Evolutionary conservation across 2,888 invertebrate genomes (phyloP).

Genomic region (Agriotes lineatus): DNA sequence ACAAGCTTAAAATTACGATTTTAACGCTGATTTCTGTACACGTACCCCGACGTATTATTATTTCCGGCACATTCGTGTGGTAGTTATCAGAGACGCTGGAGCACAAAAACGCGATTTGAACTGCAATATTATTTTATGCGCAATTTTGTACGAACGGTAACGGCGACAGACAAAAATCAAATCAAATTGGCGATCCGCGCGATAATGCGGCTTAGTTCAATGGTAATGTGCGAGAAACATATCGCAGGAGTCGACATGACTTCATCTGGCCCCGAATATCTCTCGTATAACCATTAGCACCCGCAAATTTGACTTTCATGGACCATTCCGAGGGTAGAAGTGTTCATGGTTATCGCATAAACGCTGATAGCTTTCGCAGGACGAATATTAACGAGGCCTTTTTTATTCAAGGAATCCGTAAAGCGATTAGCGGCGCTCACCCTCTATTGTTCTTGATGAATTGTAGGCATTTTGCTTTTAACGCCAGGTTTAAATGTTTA

Average conservation of each 20-base stretch:
- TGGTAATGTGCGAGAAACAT: constrained; percentile 21
- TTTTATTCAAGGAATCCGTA: constrained; percentile 34
- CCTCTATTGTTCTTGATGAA: constrained; percentile 39
- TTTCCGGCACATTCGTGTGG: too few species aligned
- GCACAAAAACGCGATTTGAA: too few species aligned
- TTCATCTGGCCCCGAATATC: constrained; percentile 32
- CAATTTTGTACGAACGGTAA: not conserved
- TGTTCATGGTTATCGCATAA: constrained; percentile 43
- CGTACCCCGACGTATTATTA: too few species aligned
- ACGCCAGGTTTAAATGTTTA: constrained; percentile 42
- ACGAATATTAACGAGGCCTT: constrained; percentile 39
- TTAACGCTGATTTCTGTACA: too few species aligned
- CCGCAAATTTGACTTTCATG: constrained; percentile 44
- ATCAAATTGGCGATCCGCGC: not conserved
- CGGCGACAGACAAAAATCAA: not conserved
- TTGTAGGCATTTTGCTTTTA: constrained; percentile 38
- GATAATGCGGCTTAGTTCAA: not conserved
- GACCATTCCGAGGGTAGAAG: constrained; percentile 38
- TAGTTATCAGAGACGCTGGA: too few species aligned
- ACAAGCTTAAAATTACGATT: too few species aligned
- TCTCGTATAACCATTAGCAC: constrained; percentile 39
- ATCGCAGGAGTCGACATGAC: constrained; percentile 29
- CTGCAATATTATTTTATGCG: too few species aligned
- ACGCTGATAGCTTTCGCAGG: constrained; percentile 40
- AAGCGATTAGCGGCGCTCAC: constrained; percentile 32